A percentile compares a stretch with the other conserved stretches of the same genome.
phyloP scores from a whole-genome alignment of 2,113 vertebrate species.

The Smithornis capensis region DNA sequence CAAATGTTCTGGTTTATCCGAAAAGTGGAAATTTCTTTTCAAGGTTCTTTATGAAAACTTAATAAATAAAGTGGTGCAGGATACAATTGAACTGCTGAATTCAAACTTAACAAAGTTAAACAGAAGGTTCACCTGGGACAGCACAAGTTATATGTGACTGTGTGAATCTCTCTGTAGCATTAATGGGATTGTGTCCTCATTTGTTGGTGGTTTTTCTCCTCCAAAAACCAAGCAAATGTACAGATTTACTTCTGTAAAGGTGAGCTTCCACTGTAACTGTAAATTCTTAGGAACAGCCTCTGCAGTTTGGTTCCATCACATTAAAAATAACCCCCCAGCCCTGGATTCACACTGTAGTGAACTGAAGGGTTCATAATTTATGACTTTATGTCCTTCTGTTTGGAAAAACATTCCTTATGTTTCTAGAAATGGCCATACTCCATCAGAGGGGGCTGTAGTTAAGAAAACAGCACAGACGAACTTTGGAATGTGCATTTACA shows the following conservation, averaged over 20 bases:
- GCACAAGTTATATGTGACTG: background rate
- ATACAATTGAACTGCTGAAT: background rate
- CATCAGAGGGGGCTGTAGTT: background rate
- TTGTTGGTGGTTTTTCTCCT: background rate
- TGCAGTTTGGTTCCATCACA: background rate
- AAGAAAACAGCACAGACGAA: background rate
- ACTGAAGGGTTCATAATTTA: background rate
- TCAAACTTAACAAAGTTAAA: background rate
- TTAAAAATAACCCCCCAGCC: background rate
- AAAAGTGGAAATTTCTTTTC: constrained; percentile 4
- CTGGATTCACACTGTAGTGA: background rate
- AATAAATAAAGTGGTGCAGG: background rate
- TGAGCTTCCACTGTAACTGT: background rate
- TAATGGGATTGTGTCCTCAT: background rate
- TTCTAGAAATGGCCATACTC: background rate
- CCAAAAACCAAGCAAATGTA: background rate
- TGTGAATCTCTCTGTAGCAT: rapidly evolving
- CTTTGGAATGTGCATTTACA: background rate
- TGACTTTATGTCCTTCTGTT: background rate
- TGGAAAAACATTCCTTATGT: background rate
- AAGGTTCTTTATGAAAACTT: background rate
- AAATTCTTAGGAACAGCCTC: background rate
- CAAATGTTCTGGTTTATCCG: background rate
- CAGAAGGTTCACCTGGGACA: background rate
- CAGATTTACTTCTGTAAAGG: background rate